Percentiles rank a stretch among this genome's conserved stretches.
Conservation (phyloP, 2,888 invertebrate genomes). For the Acleris holmiana region DNA sequence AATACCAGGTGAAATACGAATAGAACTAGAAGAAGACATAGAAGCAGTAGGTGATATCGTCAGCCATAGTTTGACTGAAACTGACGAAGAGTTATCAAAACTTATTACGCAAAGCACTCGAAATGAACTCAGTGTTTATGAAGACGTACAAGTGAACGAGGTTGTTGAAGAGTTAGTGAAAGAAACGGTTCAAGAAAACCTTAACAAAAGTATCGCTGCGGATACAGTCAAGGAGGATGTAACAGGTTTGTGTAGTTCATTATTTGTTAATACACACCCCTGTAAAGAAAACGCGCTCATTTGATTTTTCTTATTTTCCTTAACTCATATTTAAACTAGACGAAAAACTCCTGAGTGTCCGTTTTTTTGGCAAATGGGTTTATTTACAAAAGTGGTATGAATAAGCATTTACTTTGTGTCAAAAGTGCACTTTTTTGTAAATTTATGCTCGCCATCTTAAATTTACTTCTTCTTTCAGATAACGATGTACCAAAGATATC, state of each 20-base stretch:
- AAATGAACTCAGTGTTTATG: conserved; percentile 46
- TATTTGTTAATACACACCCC: conserved; percentile 6
- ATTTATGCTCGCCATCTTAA: too few species aligned
- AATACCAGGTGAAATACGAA: conserved; percentile 47
- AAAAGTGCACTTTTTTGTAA: background rate
- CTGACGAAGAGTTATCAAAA: conserved; percentile 51
- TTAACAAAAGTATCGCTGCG: conserved; percentile 35
- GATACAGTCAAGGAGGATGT: conserved; percentile 44
- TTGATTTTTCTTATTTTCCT: too few species aligned
- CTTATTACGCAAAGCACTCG: conserved; percentile 52
- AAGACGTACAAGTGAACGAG: conserved; percentile 48
- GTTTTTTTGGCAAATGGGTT: too few species aligned
- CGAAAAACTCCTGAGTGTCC: too few species aligned
- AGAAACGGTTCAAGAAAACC: conserved; percentile 43
- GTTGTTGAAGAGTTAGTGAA: conserved; percentile 47
- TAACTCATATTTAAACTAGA: too few species aligned
- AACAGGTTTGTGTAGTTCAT: conserved; percentile 46
- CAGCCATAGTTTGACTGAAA: conserved; percentile 61
- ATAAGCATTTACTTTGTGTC: too few species aligned
- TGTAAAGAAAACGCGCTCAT: too few species aligned
- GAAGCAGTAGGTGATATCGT: conserved; percentile 71
- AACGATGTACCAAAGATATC: conserved; percentile 73
- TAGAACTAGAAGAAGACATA: conserved; percentile 62
- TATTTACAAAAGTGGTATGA: too few species aligned
- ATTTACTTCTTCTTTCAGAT: conserved; percentile 61